Percentiles rank a stretch among this genome's conserved stretches.
Evolutionary conservation across 1,140 invertebrate genomes (phyloP).

Genomic region (Drosophila burlai): DNA sequence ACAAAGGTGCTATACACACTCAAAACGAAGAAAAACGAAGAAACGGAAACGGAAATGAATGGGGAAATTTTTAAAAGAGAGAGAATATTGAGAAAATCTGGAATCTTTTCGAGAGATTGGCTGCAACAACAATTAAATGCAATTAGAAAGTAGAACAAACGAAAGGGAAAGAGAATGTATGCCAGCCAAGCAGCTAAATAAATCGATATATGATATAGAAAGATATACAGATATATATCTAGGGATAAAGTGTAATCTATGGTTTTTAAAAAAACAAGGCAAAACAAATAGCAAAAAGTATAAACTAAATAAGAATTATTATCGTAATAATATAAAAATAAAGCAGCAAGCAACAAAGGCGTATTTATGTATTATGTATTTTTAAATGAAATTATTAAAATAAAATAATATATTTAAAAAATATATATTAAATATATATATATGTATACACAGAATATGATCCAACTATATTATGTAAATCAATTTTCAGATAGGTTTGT

Average conservation of each 20-base stretch:
- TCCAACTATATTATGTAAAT: slow-evolving; percentile 68
- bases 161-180: slow-evolving; percentile 35
- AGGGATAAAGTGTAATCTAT: slow-evolving; percentile 74
- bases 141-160: slow-evolving; percentile 45
- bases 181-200: slow-evolving; percentile 64
- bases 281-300: slow-evolving; percentile 48
- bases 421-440: slow-evolving; percentile 60
- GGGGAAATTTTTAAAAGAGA: slow-evolving; percentile 39
- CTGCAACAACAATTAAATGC: slow-evolving; percentile 35
- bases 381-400: slow-evolving; percentile 77
- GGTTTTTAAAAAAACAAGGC: slow-evolving; percentile 63
- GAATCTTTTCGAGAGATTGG: slow-evolving; percentile 51
- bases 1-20: slow-evolving; percentile 84
- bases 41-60: slow-evolving; percentile 34
- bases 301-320: slow-evolving; percentile 36
- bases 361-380: slow-evolving; percentile 80
- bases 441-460: slow-evolving; percentile 44
- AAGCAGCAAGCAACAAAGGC: slow-evolving; percentile 53
- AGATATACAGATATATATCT: slow-evolving; percentile 31
- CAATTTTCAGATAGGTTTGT: slow-evolving; percentile 76
- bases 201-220: slow-evolving; percentile 30
- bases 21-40: slow-evolving; percentile 46
- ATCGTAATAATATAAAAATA: slow-evolving; percentile 33
- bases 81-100: slow-evolving; percentile 49
- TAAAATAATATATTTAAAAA: slow-evolving; percentile 44